Percentiles rank a stretch among this genome's conserved stretches.
phyloP scores from a whole-genome alignment of 2,797 vertebrate species.

The Todus mexicanus region DNA sequence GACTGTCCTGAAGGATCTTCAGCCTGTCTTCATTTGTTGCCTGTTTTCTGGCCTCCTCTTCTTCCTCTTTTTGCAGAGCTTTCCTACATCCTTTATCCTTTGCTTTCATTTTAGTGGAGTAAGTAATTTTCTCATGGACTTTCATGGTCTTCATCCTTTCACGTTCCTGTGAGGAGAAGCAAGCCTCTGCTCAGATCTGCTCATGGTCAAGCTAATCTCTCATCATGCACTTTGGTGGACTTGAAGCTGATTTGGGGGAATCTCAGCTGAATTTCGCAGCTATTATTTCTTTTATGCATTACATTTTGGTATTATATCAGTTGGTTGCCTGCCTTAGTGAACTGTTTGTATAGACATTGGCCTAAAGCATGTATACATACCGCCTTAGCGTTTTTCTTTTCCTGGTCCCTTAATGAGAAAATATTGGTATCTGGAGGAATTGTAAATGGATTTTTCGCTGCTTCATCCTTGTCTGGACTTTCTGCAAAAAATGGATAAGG shows the following conservation, averaged over 20 bases:
- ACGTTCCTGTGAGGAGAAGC: constrained; percentile 73
- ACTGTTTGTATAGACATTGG: neutral
- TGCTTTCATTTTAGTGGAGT: constrained; percentile 65
- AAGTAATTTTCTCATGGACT: constrained; percentile 80
- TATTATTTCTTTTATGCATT: neutral
- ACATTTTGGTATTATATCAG: neutral
- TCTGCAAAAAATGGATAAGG: neutral
- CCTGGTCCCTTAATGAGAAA: constrained; percentile 74
- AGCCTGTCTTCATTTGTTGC: constrained; percentile 22
- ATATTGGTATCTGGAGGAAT: constrained; percentile 72
- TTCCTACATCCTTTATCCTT: constrained; percentile 64
- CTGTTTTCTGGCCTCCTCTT: constrained; percentile 42
- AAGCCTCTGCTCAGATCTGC: neutral
- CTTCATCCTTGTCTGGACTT: neutral
- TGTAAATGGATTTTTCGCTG: constrained; percentile 81
- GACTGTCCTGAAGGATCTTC: constrained; percentile 2
- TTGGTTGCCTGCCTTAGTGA: neutral
- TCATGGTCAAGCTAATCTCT: neutral
- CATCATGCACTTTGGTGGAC: neutral
- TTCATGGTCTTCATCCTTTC: constrained; percentile 74
- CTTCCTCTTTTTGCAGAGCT: constrained; percentile 65
- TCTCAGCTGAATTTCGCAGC: neutral
- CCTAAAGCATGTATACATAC: constrained; percentile 61
- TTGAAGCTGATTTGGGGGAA: neutral
- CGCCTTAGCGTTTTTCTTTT: constrained; percentile 63